Evolutionary conservation across 2,113 vertebrate species (phyloP).

Genomic region (Phrynocephalus versicolor): DNA sequence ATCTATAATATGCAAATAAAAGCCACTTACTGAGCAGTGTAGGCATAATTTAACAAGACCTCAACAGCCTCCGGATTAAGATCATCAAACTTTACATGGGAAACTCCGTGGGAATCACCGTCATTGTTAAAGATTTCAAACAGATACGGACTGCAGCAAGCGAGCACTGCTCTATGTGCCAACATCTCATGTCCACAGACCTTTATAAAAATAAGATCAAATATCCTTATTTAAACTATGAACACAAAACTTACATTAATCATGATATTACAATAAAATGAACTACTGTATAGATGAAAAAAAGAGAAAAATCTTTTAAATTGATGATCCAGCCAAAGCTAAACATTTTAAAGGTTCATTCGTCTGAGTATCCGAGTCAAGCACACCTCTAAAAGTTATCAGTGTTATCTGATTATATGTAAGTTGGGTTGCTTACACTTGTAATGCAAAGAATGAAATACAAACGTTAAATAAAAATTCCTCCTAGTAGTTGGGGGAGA

Average conservation of each 20-base stretch:
- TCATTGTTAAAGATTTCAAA: slow-evolving; percentile 99
- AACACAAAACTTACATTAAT: not conserved
- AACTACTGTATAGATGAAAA: not conserved
- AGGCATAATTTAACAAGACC: slow-evolving; percentile 95
- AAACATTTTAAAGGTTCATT: not conserved
- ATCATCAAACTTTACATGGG: slow-evolving; percentile 97
- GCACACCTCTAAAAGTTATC: not conserved
- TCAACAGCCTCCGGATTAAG: slow-evolving; percentile 96
- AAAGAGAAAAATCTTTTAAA: not conserved
- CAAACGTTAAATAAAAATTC: no score
- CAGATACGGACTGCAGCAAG: slow-evolving; percentile 97
- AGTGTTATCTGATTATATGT: no score
- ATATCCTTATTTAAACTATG: slow-evolving; percentile 4
- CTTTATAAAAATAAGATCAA: slow-evolving; percentile 69
- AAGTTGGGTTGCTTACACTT: no score
- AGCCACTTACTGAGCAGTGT: slow-evolving; percentile 95
- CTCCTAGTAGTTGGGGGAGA: not conserved
- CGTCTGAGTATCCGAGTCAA: not conserved
- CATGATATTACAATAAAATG: not conserved
- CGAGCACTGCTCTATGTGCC: slow-evolving; percentile 95
- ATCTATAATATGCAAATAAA: not conserved
- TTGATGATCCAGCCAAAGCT: not conserved
- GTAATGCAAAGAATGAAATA: no score
- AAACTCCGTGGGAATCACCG: slow-evolving; percentile 89
- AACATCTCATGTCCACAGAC: slow-evolving; percentile 96